A percentile compares a stretch with the other conserved stretches of the same genome.
phyloP scores from a whole-genome alignment of 2,113 vertebrate genomes.

The Erpornis zantholeuca region DNA sequence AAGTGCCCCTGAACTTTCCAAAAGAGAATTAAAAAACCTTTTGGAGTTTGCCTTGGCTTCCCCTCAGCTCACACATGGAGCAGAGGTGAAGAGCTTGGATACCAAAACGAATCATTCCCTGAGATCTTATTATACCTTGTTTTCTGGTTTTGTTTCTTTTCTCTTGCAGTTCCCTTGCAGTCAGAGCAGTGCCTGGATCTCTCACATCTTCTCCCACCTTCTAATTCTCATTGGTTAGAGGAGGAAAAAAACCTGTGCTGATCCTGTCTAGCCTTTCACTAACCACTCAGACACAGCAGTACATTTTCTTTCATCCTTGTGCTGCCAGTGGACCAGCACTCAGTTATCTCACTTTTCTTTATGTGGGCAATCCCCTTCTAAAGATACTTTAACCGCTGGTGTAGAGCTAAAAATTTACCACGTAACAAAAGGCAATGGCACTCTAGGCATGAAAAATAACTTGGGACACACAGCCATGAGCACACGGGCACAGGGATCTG shows the following conservation, averaged over 20 bases:
- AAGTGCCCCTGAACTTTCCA: not conserved
- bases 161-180: not conserved
- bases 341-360: not conserved
- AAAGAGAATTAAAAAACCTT: not conserved
- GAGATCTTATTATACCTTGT: not conserved
- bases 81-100: not conserved
- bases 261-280: not conserved
- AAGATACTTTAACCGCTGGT: not conserved
- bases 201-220: not conserved
- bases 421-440: not conserved
- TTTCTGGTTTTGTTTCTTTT: not conserved
- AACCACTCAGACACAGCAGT: accelerated
- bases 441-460: not conserved
- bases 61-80: not conserved
- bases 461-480: not conserved
- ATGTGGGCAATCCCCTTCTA: accelerated
- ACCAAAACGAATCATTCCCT: not conserved
- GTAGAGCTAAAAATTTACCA: not conserved
- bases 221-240: not conserved
- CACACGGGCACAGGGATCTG: accelerated
- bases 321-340: not conserved
- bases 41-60: not conserved
- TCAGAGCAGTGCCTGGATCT: not conserved
- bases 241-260: not conserved
- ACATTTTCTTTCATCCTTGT: not conserved